Evolutionary conservation across 2,113 vertebrate species (phyloP), one percentile per base, ranked within the genome.

Genomic region (Zeus faber): DNA sequence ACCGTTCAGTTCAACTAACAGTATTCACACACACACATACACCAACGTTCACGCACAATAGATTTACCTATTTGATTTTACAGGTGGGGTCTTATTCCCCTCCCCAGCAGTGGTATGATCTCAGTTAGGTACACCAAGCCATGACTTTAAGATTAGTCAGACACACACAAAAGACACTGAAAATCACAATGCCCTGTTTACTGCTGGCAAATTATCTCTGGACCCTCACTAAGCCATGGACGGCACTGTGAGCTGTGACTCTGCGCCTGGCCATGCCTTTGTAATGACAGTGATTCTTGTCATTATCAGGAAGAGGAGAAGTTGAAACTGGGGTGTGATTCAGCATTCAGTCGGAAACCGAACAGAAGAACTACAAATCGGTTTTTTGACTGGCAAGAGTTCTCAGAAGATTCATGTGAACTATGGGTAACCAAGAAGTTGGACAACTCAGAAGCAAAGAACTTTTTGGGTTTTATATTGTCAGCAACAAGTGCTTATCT

Each of bases 221-320:
- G 65, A 67, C 64, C 66, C 79, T 56, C 74, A 72, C 70, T 73
- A 67, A 84, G 68, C 78, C 70, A 68, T 63, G 74, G 72, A 47
- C 69, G 62, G 75, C 74, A 65, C 77, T 71, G 74, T 78, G 76
- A 72, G 78, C 77, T 62, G 68, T 74, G 80, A 70, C 48, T 74
- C 65, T 74, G 26, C 72, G 64, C 72, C 76, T 52, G 70, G 76
- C 80, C 60, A 72, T 67, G 66, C 70, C 72, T 58, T 81, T 85
- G 80, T 88, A 85, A 84, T 87, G 85, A 85, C 84, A 80, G 70
- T 88, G 69, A 81, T 91, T 89, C 86, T 91, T 91, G 85, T 91
- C 85, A 88, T 91, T 86, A 84, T 88, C 85, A 89, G 88, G 88
- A 87, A 87, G 89, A 87, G 89, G 89, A 87, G 89, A 89, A 86